Base-by-base conservation (phyloP, 2,888 invertebrate genomes). In the Nysson spinosus region DNA sequence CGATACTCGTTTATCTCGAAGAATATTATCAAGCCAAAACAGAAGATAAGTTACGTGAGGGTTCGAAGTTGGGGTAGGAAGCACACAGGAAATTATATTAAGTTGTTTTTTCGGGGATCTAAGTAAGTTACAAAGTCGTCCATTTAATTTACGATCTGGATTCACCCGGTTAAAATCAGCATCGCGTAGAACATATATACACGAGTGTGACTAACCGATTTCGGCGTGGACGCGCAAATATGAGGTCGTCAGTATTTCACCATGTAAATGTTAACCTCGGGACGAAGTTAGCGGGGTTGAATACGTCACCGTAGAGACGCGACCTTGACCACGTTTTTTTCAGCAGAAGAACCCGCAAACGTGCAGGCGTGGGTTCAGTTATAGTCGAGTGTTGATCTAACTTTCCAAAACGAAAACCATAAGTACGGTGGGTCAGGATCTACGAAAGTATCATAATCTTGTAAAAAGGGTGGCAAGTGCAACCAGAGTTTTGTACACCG, bases 201-300 rank as follows among this genome's bases (percentile, higher is more conserved):
- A n/a, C 69, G 72, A 75, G 78, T 77, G 77, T 79, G 79, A 78
- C 80, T 67, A 80, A 78, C 69, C 73, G 71, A 80, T 77, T 80
- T 77, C 64, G 69, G 62, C 63, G n/a, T n/a, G 52, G 46, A 16
- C 39, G 43, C 39, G 56, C 40, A 24, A 50, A 54, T 57, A 72
- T 55, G 64, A 69, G 63, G 62, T 60, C 46, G 70, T 42, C 62
- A 58, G 56, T 65, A 64, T 67, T 71, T 70, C 71, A 62, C 64
- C 42, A 74, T 68, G 71, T 74, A 74, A 74, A 74, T 74, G 74
- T 74, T 37, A 70, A 62, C 64, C 73, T 74, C 70, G 57, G 28
- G 42, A 22, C 40, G 35, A 28, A 51, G 42, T 17, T 24, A 56
- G 52, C 20, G 57, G 50, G 17, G 64, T 55, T 32, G 32, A 47